Evolutionary conservation across 2,113 vertebrate genomes (phyloP), one percentile per base, ranked within the genome.

Genomic region (Aviceda subcristata): DNA sequence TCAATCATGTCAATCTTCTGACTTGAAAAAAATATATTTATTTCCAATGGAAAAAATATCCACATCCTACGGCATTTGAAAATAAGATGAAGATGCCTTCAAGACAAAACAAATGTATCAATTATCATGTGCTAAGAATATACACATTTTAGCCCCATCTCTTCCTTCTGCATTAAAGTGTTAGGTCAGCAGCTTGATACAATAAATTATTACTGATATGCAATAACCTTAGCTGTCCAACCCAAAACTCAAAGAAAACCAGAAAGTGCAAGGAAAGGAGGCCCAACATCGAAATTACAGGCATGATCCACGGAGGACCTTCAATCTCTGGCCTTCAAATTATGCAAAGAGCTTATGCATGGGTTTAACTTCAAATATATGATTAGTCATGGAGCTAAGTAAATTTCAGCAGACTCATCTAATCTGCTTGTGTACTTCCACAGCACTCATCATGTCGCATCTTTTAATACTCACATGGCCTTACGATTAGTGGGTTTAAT

Each of bases 381-480:
- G 96, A 96, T 95, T 96, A 97, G 95, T 96, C 96, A 97, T 90
- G 57, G 90, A 94, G 84, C 80, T 88, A 75, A 94, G 80, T 62
- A 92, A 92, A 89, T 92, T 94, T 97, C 94, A 95, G 92, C 89
- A 96, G 84, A 96, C 74, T 95, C 96, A 96, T 95, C 94, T 92
- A 85, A 96, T 90, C 94, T 88, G 73, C 84, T 86, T 93, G 71
- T 82, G 81, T 88, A 69, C 59, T 62, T 94, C 56, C 85, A 63
- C 38, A 80, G 46, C 85, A 78, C 78, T 93, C 78, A 90, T 75
- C 80, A 32, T 68, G 78, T 83, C 4, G 4, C 56, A 74, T 75
- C 72, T 86, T 88, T 91, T 91, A 92, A 93, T 89, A 84, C 83
- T 84, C 64, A 7, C 56, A 56, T 13, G 78, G 36, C 53, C 34